Percentiles rank a stretch among this genome's conserved stretches.
Conservation (phyloP, 1,140 invertebrate species). For the Brachionus manjavacas region DNA sequence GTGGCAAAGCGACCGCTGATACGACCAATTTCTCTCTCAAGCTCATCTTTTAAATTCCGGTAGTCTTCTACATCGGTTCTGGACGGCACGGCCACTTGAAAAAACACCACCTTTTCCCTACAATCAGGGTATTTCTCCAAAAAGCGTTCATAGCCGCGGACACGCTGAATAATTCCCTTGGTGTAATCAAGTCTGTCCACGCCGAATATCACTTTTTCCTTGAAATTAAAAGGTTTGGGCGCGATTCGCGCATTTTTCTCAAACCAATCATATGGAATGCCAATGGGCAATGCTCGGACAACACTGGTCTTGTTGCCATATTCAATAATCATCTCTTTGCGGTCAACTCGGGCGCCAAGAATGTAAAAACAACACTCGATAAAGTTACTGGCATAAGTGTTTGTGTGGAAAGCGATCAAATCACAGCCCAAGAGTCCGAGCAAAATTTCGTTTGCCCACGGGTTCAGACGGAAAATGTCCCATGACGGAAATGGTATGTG, state of each 20-base stretch:
- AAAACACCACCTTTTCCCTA: conserved; percentile 70
- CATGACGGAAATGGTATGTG: conserved; percentile 87
- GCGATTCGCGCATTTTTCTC: conserved; percentile 73
- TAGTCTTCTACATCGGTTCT: conserved; percentile 83
- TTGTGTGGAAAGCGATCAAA: conserved; percentile 84
- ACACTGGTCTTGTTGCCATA: conserved; percentile 76
- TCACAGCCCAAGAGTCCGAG: conserved; percentile 74
- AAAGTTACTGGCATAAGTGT: conserved; percentile 83
- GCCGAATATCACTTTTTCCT: conserved; percentile 71
- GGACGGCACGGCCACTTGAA: conserved; percentile 81
- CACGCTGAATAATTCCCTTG: conserved; percentile 76
- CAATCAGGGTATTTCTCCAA: conserved; percentile 79
- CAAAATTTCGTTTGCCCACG: conserved; percentile 81
- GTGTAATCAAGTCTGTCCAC: conserved; percentile 85
- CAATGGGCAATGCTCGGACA: conserved; percentile 66
- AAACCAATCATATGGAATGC: conserved; percentile 77
- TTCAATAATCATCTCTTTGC: conserved; percentile 77
- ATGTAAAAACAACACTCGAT: conserved; percentile 82
- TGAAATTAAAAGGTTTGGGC: conserved; percentile 58
- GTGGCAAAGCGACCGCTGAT: conserved; percentile 74
- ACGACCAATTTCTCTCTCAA: conserved; percentile 77
- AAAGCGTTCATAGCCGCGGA: conserved; percentile 76
- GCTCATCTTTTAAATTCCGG: conserved; percentile 80
- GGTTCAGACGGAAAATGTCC: conserved; percentile 81
- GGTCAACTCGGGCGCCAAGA: conserved; percentile 77